These are phyloP conservation scores for Mystacornis crossleyi DNA, from an alignment of 2,113 vertebrate genomes.

Conservation along the genomic window DNA sequence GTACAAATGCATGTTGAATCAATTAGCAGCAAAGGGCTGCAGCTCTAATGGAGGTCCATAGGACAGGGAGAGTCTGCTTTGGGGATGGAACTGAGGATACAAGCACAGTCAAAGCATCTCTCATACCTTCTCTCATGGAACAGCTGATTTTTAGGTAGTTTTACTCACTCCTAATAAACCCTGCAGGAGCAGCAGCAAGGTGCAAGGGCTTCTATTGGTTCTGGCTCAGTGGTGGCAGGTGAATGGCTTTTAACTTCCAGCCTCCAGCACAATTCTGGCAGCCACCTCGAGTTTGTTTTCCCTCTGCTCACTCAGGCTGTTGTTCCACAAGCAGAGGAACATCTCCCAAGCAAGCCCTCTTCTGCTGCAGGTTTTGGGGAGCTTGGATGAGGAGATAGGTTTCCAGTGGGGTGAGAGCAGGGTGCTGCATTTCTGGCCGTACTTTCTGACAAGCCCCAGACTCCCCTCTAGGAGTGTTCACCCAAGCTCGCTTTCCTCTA, in stretches of 20 bases:
- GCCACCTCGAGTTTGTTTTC: not conserved
- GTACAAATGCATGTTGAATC: not conserved
- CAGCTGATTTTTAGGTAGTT: not conserved
- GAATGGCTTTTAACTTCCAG: not conserved
- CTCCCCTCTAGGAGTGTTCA: not conserved
- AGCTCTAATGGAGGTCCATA: not conserved
- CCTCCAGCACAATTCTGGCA: not conserved
- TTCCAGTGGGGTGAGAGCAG: not conserved
- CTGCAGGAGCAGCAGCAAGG: not conserved
- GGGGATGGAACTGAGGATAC: not conserved
- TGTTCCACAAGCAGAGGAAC: not conserved
- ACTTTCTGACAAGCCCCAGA: not conserved
- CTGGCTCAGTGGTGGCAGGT: not conserved
- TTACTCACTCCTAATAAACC: not conserved
- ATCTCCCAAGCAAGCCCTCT: not conserved
- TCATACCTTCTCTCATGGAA: not conserved
- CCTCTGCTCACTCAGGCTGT: not conserved
- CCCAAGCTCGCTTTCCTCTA: not conserved
- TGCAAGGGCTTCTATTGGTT: not conserved
- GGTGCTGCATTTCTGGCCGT: accelerated
- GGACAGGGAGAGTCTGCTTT: not conserved
- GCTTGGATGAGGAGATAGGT: not conserved
- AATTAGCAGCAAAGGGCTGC: not conserved
- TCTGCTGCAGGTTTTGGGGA: not conserved
- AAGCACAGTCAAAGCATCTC: not conserved